Percentiles rank a stretch among this genome's conserved stretches.
These are phyloP conservation scores for Ondatra zibethicus DNA, from an alignment of 2,113 vertebrate species.

Conservation along the genomic window DNA sequence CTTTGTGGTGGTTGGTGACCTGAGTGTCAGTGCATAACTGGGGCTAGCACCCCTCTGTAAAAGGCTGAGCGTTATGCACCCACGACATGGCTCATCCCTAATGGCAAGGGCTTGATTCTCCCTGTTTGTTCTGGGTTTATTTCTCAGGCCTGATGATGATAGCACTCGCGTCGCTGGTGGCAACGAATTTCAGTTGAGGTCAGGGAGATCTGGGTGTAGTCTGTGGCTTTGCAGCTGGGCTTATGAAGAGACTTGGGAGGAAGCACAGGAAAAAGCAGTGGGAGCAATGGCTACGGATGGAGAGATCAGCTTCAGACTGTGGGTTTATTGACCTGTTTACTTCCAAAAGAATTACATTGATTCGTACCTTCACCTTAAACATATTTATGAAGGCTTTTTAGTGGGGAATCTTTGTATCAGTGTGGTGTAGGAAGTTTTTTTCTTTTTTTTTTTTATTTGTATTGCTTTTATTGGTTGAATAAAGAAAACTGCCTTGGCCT, in stretches of 20 bases:
- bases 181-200: slow-evolving; percentile 5
- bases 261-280: neutral
- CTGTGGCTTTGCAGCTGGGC: neutral
- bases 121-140: neutral
- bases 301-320: neutral
- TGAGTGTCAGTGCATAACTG: neutral
- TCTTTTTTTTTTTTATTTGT: no score
- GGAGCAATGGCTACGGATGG: neutral
- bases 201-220: neutral
- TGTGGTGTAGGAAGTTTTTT: no score
- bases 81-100: neutral
- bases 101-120: neutral
- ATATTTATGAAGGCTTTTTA: neutral
- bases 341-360: neutral
- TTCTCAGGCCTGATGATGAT: neutral
- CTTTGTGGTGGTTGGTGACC: slow-evolving; percentile 50
- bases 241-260: neutral
- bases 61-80: neutral
- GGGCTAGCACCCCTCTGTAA: neutral
- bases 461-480: no score
- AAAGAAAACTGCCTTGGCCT: no score
- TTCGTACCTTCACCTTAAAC: neutral
- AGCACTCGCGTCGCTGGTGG: neutral
- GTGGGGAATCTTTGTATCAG: neutral
- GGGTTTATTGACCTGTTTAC: neutral